Conservation (phyloP, 2,888 invertebrate species). For the Noctua comes region DNA sequence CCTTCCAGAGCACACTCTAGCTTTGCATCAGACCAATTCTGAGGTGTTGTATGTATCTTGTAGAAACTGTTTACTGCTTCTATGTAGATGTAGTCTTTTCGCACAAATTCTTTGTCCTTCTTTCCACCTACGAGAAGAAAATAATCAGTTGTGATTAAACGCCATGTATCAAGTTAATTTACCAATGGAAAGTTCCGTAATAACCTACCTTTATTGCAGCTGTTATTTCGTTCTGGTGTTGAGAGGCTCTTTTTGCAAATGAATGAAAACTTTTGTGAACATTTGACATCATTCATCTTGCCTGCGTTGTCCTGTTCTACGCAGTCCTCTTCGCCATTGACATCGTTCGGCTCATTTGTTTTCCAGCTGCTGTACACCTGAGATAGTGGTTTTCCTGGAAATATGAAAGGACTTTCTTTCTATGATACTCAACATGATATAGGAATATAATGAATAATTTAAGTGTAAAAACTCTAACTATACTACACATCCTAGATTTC, state of each 20-base stretch:
- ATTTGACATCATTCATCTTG: conserved; percentile 74
- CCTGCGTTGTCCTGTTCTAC: conserved; percentile 42
- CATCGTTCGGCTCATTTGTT: not conserved
- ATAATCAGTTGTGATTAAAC: not conserved
- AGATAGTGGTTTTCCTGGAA: conserved; percentile 67
- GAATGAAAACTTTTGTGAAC: conserved; percentile 72
- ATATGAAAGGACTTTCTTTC: not conserved
- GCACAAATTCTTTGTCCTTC: rapidly evolving
- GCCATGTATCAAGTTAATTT: not conserved
- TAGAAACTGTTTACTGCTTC: no score
- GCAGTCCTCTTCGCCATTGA: not conserved
- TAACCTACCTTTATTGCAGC: conserved; percentile 74
- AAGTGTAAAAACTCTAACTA: no score
- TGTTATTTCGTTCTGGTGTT: conserved; percentile 66
- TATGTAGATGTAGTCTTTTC: no score
- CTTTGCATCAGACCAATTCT: no score
- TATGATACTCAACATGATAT: no score
- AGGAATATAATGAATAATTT: no score
- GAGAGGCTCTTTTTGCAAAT: conserved; percentile 81
- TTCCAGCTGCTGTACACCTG: conserved; percentile 7
- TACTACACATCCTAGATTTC: no score
- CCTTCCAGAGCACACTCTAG: no score
- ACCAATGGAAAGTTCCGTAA: not conserved
- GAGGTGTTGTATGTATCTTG: no score
- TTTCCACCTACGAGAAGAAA: not conserved